Conservation (phyloP, 2,888 invertebrate genomes). For the Liodrosophila aerea region DNA sequence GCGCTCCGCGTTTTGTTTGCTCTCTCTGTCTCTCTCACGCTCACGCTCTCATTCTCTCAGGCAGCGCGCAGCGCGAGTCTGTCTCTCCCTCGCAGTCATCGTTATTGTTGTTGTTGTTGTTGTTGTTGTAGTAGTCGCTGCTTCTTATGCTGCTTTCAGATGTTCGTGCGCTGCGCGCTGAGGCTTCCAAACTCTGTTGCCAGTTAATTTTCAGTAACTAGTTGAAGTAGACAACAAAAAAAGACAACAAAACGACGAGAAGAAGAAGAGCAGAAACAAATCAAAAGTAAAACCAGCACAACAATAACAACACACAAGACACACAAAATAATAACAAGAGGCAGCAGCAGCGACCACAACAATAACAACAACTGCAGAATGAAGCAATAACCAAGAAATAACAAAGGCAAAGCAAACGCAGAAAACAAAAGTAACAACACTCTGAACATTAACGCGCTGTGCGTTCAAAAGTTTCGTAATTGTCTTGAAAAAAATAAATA, state of each 20-base stretch:
- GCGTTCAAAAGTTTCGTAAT: slow-evolving; percentile 49
- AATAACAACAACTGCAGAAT: slow-evolving; percentile 20
- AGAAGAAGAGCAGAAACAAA: slow-evolving; percentile 38
- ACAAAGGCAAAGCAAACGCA: slow-evolving; percentile 31
- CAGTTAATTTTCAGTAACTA: slow-evolving; percentile 77
- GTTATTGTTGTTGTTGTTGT: slow-evolving; percentile 22
- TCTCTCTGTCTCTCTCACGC: slow-evolving; percentile 24
- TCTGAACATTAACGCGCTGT: slow-evolving; percentile 26
- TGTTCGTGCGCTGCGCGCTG: slow-evolving; percentile 56
- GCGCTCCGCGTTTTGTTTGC: slow-evolving; percentile 1
- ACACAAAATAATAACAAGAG: slow-evolving; percentile 24
- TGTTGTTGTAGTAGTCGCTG: slow-evolving; percentile 29
- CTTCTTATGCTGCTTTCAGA: slow-evolving; percentile 62
- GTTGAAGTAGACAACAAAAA: slow-evolving; percentile 73
- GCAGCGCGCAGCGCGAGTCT: slow-evolving; percentile 15
- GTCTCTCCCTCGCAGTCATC: slow-evolving; percentile 14
- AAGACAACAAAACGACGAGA: slow-evolving; percentile 20
- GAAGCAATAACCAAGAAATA: slow-evolving; percentile 36
- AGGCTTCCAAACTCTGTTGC: slow-evolving; percentile 62
- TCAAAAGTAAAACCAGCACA: slow-evolving; percentile 32
- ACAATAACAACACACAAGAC: slow-evolving; percentile 29
- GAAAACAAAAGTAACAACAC: slow-evolving; percentile 33
- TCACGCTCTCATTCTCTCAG: slow-evolving; percentile 31
- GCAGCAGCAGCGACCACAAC: slow-evolving; percentile 21
- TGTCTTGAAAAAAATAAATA: slow-evolving; percentile 31